Evolutionary conservation across 1,140 invertebrate genomes (phyloP), one percentile per base, ranked within the genome.

Genomic region (Delia radicum): DNA sequence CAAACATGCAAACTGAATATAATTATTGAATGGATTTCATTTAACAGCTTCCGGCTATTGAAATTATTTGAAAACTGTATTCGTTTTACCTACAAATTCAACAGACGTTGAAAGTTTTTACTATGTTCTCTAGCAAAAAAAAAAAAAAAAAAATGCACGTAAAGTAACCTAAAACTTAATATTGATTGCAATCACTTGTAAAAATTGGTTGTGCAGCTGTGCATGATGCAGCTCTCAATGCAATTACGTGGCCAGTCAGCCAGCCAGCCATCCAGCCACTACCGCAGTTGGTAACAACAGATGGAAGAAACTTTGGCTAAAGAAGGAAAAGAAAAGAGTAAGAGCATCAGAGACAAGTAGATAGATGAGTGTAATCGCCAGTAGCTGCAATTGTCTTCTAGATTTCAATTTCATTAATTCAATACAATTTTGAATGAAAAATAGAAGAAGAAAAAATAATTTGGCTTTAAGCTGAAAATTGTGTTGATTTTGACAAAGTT

Each of bases 111-210:
- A 55, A 55, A 55, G 48, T 55, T n/a, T 18, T 55, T n/a, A n/a
- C 18, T 21, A 21, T 55, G 48, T 21, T 21, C 48, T 55, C n/a
- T 55, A 18, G 48, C 24, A 18, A n/a, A n/a, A n/a, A n/a, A n/a
- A n/a, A n/a, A n/a, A n/a, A n/a, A n/a, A n/a, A n/a, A n/a, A n/a
- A n/a, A n/a, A n/a, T n/a, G 48, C 63, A 67, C 27, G 27, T 31
- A 67, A 63, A 18, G 65, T 69, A 69, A 69, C 65, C 29, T 18
- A 69, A 69, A 69, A 69, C 65, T 29, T 21, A 73, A 73, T 73
- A 61, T 73, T 73, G 72, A 73, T 73, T 73, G 72, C 72, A 73
- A 73, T 73, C 72, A 73, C 72, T 73, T 73, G 42, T 24, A 28
- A 28, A n/a, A 48, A 55, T 18, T 46, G 72, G 28, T 33, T 69